Percentiles rank a stretch among this genome's conserved stretches.
Evolutionary conservation across 1,140 invertebrate species (phyloP).

Genomic region (Tetraneura akinire): DNA sequence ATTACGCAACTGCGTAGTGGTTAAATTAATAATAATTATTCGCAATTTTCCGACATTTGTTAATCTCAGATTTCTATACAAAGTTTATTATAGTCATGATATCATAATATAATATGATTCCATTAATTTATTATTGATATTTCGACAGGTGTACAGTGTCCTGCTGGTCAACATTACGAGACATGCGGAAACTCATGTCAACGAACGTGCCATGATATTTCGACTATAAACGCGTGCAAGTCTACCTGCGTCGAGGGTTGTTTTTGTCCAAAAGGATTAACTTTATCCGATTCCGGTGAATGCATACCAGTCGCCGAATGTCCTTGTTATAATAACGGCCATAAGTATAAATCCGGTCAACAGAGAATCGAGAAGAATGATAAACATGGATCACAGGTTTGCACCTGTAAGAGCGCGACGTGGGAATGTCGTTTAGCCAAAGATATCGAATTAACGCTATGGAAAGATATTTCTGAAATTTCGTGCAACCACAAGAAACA

Average conservation of each 20-base stretch:
- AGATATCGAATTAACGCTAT: conserved; percentile 65
- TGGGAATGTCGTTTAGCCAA: conserved; percentile 75
- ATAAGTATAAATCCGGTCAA: conserved; percentile 74
- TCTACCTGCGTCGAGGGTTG: conserved; percentile 82
- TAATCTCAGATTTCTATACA: no score
- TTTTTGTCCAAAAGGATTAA: conserved; percentile 77
- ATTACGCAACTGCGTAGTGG: no score
- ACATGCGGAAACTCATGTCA: conserved; percentile 76
- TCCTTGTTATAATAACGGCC: conserved; percentile 72
- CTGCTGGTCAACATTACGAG: conserved; percentile 76
- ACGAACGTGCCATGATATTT: conserved; percentile 70
- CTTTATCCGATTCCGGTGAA: conserved; percentile 69
- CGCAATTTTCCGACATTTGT: no score
- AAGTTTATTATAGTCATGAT: no score
- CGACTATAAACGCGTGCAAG: conserved; percentile 60
- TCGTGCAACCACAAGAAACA: conserved; percentile 61
- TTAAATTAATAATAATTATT: no score
- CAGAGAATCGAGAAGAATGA: background rate
- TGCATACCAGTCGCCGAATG: conserved; percentile 78
- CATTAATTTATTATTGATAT: no score
- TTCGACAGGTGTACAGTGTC: conserved; percentile 70
- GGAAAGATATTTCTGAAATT: conserved; percentile 54
- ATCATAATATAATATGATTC: no score
- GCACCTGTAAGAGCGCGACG: conserved; percentile 67
- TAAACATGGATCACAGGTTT: background rate